Conservation (phyloP, 2,797 vertebrate genomes). For the Odontamblyopus rebecca region DNA sequence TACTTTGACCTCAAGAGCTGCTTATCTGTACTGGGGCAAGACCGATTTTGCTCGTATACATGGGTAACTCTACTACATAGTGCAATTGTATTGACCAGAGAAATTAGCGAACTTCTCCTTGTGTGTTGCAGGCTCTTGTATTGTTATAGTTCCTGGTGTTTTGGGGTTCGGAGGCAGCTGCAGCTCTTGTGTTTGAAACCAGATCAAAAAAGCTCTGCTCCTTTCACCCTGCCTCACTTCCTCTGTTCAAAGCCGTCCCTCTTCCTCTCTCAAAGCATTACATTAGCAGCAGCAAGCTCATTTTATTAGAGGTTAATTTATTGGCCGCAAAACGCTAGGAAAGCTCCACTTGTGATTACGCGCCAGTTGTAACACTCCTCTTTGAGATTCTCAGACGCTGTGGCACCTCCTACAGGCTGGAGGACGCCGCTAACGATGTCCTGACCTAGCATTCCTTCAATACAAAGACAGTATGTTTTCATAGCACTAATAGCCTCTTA, state of each 20-base stretch:
- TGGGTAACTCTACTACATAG: not conserved
- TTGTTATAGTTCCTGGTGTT: conserved; percentile 19
- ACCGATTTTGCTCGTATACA: too few relatives aligned
- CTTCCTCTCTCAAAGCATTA: conserved; percentile 20
- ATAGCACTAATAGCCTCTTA: not conserved
- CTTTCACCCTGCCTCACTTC: conserved; percentile 28
- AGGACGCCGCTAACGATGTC: not conserved
- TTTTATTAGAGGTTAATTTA: conserved; percentile 15
- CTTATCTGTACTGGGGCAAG: too few relatives aligned
- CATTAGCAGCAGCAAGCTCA: conserved; percentile 10
- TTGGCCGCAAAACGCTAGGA: not conserved
- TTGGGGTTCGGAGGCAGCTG: conserved; percentile 27
- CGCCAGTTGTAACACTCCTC: conserved; percentile 1
- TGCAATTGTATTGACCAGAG: not conserved
- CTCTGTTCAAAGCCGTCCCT: conserved; percentile 34
- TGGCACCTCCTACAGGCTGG: conserved; percentile 19
- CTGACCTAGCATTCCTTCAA: not conserved
- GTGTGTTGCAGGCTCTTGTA: not conserved
- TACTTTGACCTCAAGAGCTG: too few relatives aligned
- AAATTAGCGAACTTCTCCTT: conserved; percentile 5
- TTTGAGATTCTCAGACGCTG: conserved; percentile 7
- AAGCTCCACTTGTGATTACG: conserved; percentile 4
- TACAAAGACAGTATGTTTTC: not conserved
- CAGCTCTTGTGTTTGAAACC: conserved; percentile 34
- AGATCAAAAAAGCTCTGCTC: conserved; percentile 35